Percentiles rank a stretch among this genome's conserved stretches.
phyloP scores from a whole-genome alignment of 1,140 invertebrate species.

The Cherax quadricarinatus region DNA sequence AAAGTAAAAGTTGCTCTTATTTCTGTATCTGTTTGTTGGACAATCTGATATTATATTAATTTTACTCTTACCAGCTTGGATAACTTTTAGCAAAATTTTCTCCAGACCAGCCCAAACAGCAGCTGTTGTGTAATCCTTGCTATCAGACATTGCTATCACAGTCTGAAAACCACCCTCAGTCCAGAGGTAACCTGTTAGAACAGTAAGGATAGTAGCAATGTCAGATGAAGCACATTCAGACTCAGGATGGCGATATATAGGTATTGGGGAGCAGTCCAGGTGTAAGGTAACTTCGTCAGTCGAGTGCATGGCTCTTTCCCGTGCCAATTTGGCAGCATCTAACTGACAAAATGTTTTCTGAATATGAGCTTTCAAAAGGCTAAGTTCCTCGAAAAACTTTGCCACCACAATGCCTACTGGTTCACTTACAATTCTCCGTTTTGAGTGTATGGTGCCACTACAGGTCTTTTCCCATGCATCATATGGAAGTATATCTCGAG shows the following conservation, averaged over 20 bases:
- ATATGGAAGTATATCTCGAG: conserved; percentile 10
- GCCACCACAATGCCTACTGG: conserved; percentile 24
- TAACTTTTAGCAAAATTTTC: conserved; percentile 33
- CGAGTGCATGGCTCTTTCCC: conserved; percentile 22
- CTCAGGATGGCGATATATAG: conserved; percentile 6
- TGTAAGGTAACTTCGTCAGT: conserved; percentile 38
- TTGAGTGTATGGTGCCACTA: conserved; percentile 24
- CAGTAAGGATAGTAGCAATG: conserved; percentile 7
- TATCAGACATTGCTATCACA: conserved; percentile 22
- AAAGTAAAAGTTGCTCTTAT: conserved; percentile 43
- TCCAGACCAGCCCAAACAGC: conserved; percentile 29
- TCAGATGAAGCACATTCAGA: conserved; percentile 8
- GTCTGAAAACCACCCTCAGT: not conserved
- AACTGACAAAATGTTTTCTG: conserved; percentile 27
- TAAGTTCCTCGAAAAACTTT: conserved; percentile 37
- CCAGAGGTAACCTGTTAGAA: conserved; percentile 32
- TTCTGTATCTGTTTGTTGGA: conserved; percentile 40
- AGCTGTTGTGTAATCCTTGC: conserved; percentile 29
- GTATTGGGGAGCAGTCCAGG: conserved; percentile 26
- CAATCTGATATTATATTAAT: conserved; percentile 39
- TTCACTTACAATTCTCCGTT: conserved; percentile 21
- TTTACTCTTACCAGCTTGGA: conserved; percentile 33
- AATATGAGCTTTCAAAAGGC: conserved; percentile 30
- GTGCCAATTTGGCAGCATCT: conserved; percentile 14
- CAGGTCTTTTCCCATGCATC: conserved; percentile 29